These are phyloP conservation scores for Petromus typicus DNA, from an alignment of 2,113 vertebrate genomes.

Conservation along the genomic window DNA sequence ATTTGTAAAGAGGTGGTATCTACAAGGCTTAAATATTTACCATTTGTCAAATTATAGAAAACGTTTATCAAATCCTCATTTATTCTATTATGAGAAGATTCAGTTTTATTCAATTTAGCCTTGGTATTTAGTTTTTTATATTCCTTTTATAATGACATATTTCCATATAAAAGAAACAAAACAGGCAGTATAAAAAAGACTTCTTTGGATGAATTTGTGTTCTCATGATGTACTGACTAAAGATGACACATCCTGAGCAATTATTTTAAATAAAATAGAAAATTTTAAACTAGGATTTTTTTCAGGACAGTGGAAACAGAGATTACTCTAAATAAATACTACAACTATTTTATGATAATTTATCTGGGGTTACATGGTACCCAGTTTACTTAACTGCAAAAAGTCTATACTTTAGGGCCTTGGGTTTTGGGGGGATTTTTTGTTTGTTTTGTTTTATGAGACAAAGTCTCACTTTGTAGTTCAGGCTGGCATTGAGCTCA, in stretches of 20 bases:
- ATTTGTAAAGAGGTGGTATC: neutral
- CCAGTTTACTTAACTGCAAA: neutral
- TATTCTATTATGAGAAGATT: neutral
- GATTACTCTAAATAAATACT: neutral
- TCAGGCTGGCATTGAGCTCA: no score
- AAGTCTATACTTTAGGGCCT: neutral
- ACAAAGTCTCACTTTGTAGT: no score
- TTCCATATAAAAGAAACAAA: neutral
- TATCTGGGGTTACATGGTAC: neutral
- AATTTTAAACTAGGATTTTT: neutral
- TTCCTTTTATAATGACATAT: neutral
- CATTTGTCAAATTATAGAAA: neutral
- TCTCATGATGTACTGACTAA: neutral
- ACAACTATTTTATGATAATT: neutral
- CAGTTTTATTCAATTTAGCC: neutral
- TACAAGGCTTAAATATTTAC: neutral
- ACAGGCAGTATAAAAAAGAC: neutral
- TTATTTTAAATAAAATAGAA: neutral
- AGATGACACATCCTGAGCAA: neutral
- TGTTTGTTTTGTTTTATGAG: no score
- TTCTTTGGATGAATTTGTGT: neutral
- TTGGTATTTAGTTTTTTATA: neutral
- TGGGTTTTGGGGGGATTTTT: no score
- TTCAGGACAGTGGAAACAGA: neutral
- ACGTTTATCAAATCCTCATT: neutral